Conservation (phyloP, 1,140 invertebrate species). For the Orchestia grillus region DNA sequence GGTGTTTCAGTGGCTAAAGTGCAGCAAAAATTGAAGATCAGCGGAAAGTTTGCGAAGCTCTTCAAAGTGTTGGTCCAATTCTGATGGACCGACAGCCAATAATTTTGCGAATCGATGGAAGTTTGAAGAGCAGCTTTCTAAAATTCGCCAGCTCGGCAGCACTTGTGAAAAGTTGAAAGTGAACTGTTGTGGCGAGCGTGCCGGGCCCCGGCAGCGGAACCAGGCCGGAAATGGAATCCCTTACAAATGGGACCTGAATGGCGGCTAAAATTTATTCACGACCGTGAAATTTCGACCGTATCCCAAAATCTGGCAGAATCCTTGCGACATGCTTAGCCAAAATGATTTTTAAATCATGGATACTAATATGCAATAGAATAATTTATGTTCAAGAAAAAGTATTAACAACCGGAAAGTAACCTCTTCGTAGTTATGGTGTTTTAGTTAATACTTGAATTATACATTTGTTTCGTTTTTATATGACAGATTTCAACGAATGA, state of each 20-base stretch:
- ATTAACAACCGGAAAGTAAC: not conserved
- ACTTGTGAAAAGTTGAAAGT: constrained; percentile 50
- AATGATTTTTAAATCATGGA: not conserved
- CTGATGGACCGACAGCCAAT: constrained; percentile 36
- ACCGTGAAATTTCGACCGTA: not conserved
- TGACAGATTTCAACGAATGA: too few species aligned
- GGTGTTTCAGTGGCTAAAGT: not conserved
- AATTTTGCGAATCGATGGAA: constrained; percentile 37
- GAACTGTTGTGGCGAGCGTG: not conserved
- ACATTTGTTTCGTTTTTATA: too few species aligned
- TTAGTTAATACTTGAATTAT: too few species aligned
- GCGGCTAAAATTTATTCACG: not conserved
- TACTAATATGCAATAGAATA: not conserved
- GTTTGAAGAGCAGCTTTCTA: constrained; percentile 22
- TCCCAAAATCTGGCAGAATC: not conserved
- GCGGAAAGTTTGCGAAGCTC: constrained; percentile 13
- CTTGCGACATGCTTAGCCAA: not conserved
- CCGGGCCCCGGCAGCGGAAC: not conserved
- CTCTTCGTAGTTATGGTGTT: not conserved
- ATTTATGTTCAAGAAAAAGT: not conserved
- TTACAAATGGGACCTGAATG: constrained; percentile 46
- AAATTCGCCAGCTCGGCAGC: not conserved
- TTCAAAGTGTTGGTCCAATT: constrained; percentile 35
- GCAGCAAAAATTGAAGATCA: constrained; percentile 11
- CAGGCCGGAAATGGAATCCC: constrained; percentile 27